Base-by-base conservation (phyloP, 2,888 invertebrate genomes). In the Allolobophora icterica region DNA sequence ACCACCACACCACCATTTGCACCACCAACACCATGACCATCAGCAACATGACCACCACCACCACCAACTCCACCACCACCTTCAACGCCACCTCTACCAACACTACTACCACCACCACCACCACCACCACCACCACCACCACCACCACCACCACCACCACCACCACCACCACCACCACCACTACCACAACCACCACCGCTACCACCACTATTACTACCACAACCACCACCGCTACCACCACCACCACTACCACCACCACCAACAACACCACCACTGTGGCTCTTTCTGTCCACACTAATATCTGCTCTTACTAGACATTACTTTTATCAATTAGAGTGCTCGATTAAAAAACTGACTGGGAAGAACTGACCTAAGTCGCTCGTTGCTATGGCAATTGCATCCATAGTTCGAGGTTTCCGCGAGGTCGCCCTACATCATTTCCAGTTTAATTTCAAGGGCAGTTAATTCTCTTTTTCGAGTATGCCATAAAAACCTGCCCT, bases 371-470 rank as follows among this genome's bases (percentile, higher is more conserved):
- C 21, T 24, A 21, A 21, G 52, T 17, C 52, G 1, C 24, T 21
- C 52, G 52, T 24, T 52, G 15, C 52, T 1, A 52, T 52, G 6
- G 52, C 52, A 17, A 21, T 52, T 24, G 52, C 52, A 52, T 52
- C 45, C 45, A 11, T 15, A 45, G 13, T 45, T 45, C 45, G n/a
- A 21, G n/a, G 45, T 90, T 58, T 24, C 42, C 30, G 1, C 35
- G 13, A n/a, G 30, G 34, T 45, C 33, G 84, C 6, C 89, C 15
- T 89, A 34, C 42, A 45, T 84, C 90, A 91, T 84, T 87, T 84
- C 87, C 91, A 92, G 84, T 38, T 24, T 89, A 89, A 90, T 58
- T 58, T 87, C 42, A 89, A 71, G 30, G 89, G 89, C 84, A 42
- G 38, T 33, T 83, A 89, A 58, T 52, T 87, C 42, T 17, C 42